Percentiles rank a stretch among this genome's conserved stretches.
Evolutionary conservation across 2,113 vertebrate species (phyloP).

Genomic region (Myodes glareolus): DNA sequence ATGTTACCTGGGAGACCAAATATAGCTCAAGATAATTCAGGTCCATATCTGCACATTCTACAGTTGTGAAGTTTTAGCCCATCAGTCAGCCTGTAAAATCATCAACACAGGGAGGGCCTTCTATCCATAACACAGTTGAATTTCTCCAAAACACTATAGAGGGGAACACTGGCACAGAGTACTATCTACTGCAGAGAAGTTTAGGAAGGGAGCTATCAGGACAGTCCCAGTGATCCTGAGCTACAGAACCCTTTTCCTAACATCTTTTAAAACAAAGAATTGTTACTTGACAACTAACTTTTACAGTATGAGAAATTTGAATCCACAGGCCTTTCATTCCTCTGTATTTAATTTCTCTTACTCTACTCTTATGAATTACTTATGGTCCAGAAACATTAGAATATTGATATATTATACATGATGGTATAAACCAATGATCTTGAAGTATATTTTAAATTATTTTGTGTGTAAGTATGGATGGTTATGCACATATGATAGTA

Average conservation of each 20-base stretch:
- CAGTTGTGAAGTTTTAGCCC: neutral
- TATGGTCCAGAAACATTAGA: neutral
- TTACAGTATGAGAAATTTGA: neutral
- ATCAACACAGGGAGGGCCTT: neutral
- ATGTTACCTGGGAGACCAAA: neutral
- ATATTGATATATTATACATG: neutral
- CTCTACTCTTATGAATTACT: neutral
- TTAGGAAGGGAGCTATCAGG: neutral
- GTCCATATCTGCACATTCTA: neutral
- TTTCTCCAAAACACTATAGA: neutral
- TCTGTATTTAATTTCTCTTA: neutral
- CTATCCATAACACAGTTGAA: neutral
- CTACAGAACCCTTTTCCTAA: neutral
- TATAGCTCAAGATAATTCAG: neutral
- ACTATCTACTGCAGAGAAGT: neutral
- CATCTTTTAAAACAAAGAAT: neutral
- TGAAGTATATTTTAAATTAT: neutral
- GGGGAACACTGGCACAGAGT: neutral
- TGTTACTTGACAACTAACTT: neutral
- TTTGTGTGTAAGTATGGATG: neutral
- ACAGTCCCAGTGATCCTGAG: neutral
- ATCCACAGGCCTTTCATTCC: neutral
- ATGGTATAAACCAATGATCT: neutral
- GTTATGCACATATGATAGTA: neutral
- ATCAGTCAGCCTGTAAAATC: neutral